Base-by-base conservation (phyloP, 2,797 vertebrate genomes). In the Philypnodon macrostomus region DNA sequence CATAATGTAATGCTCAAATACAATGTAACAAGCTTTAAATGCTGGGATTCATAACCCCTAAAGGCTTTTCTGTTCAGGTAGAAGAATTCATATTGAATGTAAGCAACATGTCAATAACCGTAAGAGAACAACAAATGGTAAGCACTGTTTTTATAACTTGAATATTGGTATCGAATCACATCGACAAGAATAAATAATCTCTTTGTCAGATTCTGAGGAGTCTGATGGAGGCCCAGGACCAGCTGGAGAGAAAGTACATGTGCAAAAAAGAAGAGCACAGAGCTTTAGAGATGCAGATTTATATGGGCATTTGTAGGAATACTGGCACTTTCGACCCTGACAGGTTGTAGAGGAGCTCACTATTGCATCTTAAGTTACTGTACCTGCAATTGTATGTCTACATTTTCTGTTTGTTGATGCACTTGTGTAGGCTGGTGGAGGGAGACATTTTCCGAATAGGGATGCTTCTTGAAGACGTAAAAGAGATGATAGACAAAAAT, bases 381-480 rank as follows among this genome's bases (percentile, higher is more conserved):
- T 23, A 3, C 37, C 17, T 29, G 8, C 5, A 27, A 40, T 16
- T 35, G 26, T 33, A 14, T 12, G 23, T n/a, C 15, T 6, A 23
- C 41, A 41, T 5, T 15, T 26, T 57, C 47, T 67, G 23, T 41
- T 3, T 42, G 5, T 60, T 42, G 63, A 21, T 41, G 35, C 39
- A 14, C 1, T 3, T 31, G 32, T 65, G 15, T 63, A 96, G 96
- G 79, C 83, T 87, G 68, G 77, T 92, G 46, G 95, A 97, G 81
- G 92, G 92, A 50, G 81, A 92, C 76, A 92, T 95, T 72, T 95
- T 94, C 75, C 91, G 83, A 70, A 84, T 94, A 73, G 92, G 92
- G 50, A 92, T 89, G 87, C 67, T 87, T 32, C 88, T 95, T 60
- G 92, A 94, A 64, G 89, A 92, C 58, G 84, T 93, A 41, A 90